phyloP scores from a whole-genome alignment of 2,888 invertebrate species.

The Patella ulyssiponensis region DNA sequence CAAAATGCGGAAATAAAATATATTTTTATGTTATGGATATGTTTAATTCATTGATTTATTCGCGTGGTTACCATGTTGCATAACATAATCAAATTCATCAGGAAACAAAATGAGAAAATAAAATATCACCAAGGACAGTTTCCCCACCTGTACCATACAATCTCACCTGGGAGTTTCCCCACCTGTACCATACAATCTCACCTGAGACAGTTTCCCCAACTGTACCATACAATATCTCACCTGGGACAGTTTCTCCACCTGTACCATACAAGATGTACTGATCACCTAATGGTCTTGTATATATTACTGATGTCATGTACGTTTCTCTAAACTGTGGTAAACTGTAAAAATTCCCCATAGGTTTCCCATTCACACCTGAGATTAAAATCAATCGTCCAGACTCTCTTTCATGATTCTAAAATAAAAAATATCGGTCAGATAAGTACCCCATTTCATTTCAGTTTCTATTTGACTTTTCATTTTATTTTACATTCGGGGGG shows the following conservation, averaged over 20 bases:
- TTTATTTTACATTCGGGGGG: too few relatives aligned
- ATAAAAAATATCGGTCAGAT: not conserved
- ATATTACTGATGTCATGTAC: constrained; percentile 66
- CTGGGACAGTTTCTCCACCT: too few relatives aligned
- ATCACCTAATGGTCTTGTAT: constrained; percentile 51
- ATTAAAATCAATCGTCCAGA: constrained; percentile 64
- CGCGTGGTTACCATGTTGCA: too few relatives aligned
- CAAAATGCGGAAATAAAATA: too few relatives aligned
- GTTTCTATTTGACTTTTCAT: too few relatives aligned
- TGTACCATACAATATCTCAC: not conserved
- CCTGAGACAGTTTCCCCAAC: too few relatives aligned
- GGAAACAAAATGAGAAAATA: too few relatives aligned
- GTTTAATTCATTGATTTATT: too few relatives aligned
- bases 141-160: not conserved
- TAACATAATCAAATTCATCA: too few relatives aligned
- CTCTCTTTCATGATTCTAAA: constrained; percentile 51
- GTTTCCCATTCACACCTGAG: constrained; percentile 63
- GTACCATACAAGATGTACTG: constrained; percentile 48
- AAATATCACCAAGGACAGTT: too few relatives aligned
- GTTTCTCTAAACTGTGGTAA: constrained; percentile 62
- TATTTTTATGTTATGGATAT: too few relatives aligned
- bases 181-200: not conserved
- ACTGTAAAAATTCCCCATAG: constrained; percentile 57
- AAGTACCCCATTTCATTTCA: not conserved
- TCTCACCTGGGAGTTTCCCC: not conserved